Base-by-base conservation (phyloP, 2,888 invertebrate genomes). In the Incurvaria masculella region DNA sequence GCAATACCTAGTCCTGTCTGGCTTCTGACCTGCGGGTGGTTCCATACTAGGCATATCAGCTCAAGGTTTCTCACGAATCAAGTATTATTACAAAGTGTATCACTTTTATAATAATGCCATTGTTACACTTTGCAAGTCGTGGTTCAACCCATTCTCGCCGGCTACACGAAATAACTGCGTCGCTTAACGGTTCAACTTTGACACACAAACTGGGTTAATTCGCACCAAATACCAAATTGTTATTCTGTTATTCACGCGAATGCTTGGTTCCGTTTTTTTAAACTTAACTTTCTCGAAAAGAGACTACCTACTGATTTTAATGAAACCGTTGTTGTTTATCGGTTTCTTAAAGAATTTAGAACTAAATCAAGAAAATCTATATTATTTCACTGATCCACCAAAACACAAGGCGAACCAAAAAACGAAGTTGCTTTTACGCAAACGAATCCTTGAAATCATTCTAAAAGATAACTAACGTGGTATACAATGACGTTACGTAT, bases 171-270 rank as follows among this genome's bases (percentile, higher is more conserved):
- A 33, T 62, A 62, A 61, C 61, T 59, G 57, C 60, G 59, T 53
- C 56, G 61, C 55, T 65, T 72, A 72, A 72, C 73, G 72, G 73
- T 72, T 72, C 63, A 72, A 67, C 69, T 72, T 66, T 71, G 71
- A 69, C 72, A 70, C 57, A 69, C 63, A 69, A 68, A 65, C 61
- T 52, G 50, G 50, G 54, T 52, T 55, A 56, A 33, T 33, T 33
- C 33, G 14, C 33, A 33, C 33, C 33, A 33, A 33, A 33, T 33
- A 14, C 33, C 33, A 33, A n/a, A n/a, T n/a, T n/a, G 11, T 33
- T 33, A 33, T 33, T 14, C 33, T 14, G 14, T 33, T 33, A 33
- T 33, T 14, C 33, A n/a, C n/a, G n/a, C n/a, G n/a, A n/a, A n/a
- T n/a, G n/a, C n/a, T n/a, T n/a, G n/a, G n/a, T n/a, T n/a, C n/a